Percentiles rank a stretch among this genome's conserved stretches.
Conservation (phyloP, 2,113 vertebrate species). For the Apus apus region DNA sequence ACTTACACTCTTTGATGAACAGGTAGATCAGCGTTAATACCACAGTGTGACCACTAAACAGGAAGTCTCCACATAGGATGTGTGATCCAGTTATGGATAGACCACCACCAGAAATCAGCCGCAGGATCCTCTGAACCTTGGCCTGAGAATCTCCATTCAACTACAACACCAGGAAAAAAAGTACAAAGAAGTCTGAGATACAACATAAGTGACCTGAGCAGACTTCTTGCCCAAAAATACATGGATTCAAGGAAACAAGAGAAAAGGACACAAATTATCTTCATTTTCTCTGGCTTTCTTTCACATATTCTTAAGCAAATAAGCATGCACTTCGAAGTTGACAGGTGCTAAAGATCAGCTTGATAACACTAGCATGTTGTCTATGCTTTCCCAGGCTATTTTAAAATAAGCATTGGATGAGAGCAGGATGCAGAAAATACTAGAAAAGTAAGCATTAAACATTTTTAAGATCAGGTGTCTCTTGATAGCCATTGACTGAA, state of each 20-base stretch:
- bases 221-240: neutral
- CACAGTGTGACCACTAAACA: conserved; percentile 97
- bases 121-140: conserved; percentile 89
- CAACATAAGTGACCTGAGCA: neutral
- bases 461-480: neutral
- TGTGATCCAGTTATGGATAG: conserved; percentile 94
- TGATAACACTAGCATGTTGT: neutral
- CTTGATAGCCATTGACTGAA: neutral
- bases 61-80: conserved; percentile 94
- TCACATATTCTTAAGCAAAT: neutral
- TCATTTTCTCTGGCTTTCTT: neutral
- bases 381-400: neutral
- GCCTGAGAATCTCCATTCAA: conserved; percentile 93
- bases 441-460: neutral
- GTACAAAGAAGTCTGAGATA: neutral
- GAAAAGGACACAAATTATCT: neutral
- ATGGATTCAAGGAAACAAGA: neutral
- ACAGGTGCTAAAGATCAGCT: neutral
- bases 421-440: neutral
- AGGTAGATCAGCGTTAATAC: conserved; percentile 93
- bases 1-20: conserved; percentile 99
- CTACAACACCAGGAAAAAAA: conserved; percentile 69
- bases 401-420: neutral
- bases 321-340: neutral
- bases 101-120: conserved; percentile 92